Evolutionary conservation across 2,797 vertebrate species (phyloP).

Genomic region (Adrianichthys oophorus): DNA sequence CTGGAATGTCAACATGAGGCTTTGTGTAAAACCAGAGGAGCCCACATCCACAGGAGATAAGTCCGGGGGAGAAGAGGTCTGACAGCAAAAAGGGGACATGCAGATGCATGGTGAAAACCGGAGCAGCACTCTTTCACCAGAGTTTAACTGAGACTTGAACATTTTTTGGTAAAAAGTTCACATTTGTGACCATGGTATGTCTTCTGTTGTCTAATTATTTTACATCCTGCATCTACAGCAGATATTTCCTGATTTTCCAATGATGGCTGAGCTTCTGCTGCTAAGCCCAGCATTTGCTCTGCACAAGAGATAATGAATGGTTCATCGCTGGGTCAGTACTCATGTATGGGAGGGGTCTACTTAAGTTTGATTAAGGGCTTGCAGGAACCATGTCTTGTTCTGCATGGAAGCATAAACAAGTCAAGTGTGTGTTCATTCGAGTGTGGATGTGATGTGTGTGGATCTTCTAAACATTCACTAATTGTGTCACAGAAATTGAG

Average conservation of each 20-base stretch:
- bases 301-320: conserved; percentile 58
- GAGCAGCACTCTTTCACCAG: conserved; percentile 19
- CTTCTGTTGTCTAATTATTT: conserved; percentile 17
- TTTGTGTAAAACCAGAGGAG: conserved; percentile 72
- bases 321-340: conserved; percentile 66
- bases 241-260: conserved; percentile 18
- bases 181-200: conserved; percentile 11
- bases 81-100: conserved; percentile 44
- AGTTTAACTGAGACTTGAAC: not conserved
- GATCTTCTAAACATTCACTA: conserved; percentile 60
- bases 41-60: conserved; percentile 70
- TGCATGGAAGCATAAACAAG: conserved; percentile 70
- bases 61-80: conserved; percentile 33
- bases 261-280: conserved; percentile 18
- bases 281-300: conserved; percentile 39
- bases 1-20: conserved; percentile 82
- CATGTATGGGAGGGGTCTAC: conserved; percentile 47
- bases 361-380: conserved; percentile 68
- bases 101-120: conserved; percentile 42
- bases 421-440: conserved; percentile 46
- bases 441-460: conserved; percentile 34
- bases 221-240: conserved; percentile 16
- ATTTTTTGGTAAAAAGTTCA: conserved; percentile 7
- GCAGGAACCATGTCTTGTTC: conserved; percentile 63
- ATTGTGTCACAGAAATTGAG: conserved; percentile 53